phyloP scores from a whole-genome alignment of 1,140 invertebrate species.

The Bombus sibiricus region DNA sequence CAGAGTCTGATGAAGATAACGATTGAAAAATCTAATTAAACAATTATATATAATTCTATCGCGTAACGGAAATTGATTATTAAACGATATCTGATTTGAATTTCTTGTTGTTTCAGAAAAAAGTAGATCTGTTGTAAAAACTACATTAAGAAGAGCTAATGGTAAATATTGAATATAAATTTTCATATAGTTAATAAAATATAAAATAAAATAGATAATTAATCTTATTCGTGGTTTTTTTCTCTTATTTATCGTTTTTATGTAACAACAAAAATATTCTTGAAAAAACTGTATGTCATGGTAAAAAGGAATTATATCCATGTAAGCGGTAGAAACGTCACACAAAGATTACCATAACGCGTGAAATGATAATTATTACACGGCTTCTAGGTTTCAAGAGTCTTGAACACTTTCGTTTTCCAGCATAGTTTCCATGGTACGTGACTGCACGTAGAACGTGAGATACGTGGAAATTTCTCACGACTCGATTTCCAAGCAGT shows the following conservation, averaged over 20 bases:
- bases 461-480: conserved; percentile 22
- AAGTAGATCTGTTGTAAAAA: not conserved
- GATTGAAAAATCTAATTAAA: not conserved
- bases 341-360: not conserved
- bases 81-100: not conserved
- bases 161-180: not conserved
- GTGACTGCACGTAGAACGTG: not conserved
- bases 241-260: not conserved
- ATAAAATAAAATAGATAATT: not conserved
- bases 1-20: not conserved
- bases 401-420: conserved; percentile 35
- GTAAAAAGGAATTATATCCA: not conserved
- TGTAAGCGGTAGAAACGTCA: not conserved
- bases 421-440: conserved; percentile 5
- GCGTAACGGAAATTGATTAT: no score
- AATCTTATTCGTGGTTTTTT: not conserved
- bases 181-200: not conserved
- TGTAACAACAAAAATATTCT: not conserved
- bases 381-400: not conserved
- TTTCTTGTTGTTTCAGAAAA: not conserved
- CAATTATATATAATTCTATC: no score
- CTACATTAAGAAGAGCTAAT: not conserved
- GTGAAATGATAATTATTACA: not conserved
- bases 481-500: conserved; percentile 16
- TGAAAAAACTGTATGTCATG: not conserved